Conservation (phyloP, 2,888 invertebrate species). For the Conomelus anceps region DNA sequence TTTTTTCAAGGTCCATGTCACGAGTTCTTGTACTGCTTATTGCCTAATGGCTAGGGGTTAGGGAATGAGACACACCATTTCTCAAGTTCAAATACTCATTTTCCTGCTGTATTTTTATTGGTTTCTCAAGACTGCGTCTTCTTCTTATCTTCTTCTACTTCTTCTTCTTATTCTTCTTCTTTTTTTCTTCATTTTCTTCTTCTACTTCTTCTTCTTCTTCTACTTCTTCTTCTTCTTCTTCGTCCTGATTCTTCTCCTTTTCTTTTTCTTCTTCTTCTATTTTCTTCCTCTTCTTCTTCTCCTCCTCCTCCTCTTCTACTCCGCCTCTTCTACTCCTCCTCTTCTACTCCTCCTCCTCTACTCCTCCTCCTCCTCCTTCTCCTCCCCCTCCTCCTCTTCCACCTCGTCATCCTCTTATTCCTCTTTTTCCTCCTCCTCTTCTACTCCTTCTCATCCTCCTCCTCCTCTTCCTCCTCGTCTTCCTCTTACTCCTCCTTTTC, state of each 20-base stretch:
- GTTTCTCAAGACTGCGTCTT: not conserved
- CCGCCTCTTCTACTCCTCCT: too few species aligned
- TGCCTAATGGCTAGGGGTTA: too few species aligned
- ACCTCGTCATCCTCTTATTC: too few species aligned
- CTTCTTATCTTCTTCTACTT: not conserved
- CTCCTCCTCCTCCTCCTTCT: too few species aligned
- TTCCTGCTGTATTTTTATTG: not conserved
- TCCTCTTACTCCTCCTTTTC: not conserved
- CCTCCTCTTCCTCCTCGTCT: not conserved
- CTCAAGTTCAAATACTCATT: not conserved
- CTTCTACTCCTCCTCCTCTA: too few species aligned
- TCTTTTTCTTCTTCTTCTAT: not conserved
- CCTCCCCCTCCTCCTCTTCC: too few species aligned
- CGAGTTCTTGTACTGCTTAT: too few species aligned
- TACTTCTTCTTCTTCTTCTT: too few species aligned
- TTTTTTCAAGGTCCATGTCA: too few species aligned
- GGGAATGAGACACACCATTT: not conserved
- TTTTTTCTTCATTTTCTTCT: not conserved
- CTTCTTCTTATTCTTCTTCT: not conserved
- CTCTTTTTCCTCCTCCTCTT: too few species aligned
- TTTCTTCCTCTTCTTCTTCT: not conserved
- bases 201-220: not conserved
- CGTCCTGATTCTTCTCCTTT: not conserved
- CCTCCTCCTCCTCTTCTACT: too few species aligned
- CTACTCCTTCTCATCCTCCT: not conserved